Conservation (phyloP, 1,140 invertebrate species). For the Contarinia nasturtii region DNA sequence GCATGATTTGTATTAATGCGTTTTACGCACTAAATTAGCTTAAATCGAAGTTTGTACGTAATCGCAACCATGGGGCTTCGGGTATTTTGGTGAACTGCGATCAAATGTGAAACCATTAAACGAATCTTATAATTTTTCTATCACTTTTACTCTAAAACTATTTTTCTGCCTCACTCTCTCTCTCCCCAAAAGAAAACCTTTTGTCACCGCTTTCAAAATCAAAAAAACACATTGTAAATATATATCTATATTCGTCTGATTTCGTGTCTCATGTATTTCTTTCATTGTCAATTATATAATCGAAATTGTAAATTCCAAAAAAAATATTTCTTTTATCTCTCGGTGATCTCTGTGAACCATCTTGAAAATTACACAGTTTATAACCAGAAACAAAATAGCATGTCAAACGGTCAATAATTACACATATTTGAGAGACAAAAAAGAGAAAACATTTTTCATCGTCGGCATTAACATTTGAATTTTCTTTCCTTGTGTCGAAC, state of each 20-base stretch:
- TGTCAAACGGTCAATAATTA: background rate
- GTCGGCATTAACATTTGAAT: background rate
- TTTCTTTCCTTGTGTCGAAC: background rate
- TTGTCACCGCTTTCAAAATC: background rate
- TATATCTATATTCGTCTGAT: background rate
- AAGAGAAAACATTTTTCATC: background rate
- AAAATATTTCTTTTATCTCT: background rate
- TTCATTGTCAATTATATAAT: too few species aligned
- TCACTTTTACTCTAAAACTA: background rate
- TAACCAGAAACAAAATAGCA: background rate
- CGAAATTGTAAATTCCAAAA: background rate
- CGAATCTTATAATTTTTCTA: background rate
- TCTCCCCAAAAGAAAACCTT: background rate
- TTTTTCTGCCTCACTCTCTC: background rate
- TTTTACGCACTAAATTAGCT: background rate
- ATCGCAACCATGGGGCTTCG: too few species aligned
- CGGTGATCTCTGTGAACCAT: background rate
- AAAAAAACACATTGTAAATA: background rate
- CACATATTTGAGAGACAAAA: background rate
- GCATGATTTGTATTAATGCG: background rate
- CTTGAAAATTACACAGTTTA: background rate
- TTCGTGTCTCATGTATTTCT: background rate
- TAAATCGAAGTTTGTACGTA: background rate
- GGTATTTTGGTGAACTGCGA: too few species aligned
- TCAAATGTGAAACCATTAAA: too few species aligned